Evolutionary conservation across 2,888 invertebrate species (phyloP).

Genomic region (Dendrolimus pini): DNA sequence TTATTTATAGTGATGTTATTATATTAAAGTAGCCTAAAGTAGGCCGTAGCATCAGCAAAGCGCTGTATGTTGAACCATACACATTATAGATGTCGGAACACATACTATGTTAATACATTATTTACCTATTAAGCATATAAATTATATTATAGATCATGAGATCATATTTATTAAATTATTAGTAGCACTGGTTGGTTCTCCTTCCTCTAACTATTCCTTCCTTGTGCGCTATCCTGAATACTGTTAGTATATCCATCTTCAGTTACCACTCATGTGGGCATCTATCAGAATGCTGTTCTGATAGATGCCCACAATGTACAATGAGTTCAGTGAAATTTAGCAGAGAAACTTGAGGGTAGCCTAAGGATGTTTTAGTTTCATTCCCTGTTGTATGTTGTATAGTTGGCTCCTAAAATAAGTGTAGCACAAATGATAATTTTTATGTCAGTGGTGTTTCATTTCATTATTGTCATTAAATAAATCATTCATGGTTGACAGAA

Average conservation of each 20-base stretch:
- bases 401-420: background rate
- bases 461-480: too few relatives aligned
- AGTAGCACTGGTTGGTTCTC: conserved; percentile 46
- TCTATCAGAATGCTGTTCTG: conserved; percentile 51
- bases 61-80: too few relatives aligned
- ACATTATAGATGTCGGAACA: too few relatives aligned
- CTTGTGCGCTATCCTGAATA: conserved; percentile 37
- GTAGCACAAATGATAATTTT: background rate
- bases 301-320: conserved; percentile 30
- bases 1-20: too few relatives aligned
- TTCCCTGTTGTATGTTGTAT: background rate
- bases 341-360: conserved; percentile 19
- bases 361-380: background rate
- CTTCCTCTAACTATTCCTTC: conserved; percentile 36
- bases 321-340: conserved; percentile 39
- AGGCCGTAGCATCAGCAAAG: too few relatives aligned
- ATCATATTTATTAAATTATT: conserved; percentile 17
- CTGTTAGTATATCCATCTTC: conserved; percentile 48
- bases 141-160: too few relatives aligned
- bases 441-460: too few relatives aligned
- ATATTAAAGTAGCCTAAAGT: too few relatives aligned
- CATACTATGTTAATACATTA: too few relatives aligned
- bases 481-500: too few relatives aligned
- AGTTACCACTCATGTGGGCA: conserved; percentile 33
- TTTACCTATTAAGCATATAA: too few relatives aligned